These are phyloP conservation scores for Callitettix versicolor DNA, from an alignment of 1,140 invertebrate genomes.

Conservation along the genomic window DNA sequence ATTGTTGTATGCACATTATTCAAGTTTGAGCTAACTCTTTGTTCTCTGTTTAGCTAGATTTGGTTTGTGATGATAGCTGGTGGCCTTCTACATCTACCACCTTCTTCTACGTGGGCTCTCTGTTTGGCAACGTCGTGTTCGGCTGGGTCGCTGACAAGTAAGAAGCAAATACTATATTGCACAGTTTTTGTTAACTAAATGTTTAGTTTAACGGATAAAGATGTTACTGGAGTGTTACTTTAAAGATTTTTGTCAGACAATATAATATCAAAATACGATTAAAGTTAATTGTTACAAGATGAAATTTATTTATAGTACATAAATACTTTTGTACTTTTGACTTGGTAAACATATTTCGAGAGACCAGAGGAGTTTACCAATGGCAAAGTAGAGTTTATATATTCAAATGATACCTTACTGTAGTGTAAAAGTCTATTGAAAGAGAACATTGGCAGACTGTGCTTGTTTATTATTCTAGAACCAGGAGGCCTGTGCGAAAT, in stretches of 20 bases:
- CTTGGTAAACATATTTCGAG: too few species aligned
- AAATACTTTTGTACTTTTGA: too few species aligned
- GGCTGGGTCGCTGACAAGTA: constrained; percentile 51
- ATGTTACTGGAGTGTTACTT: neutral
- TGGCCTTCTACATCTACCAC: constrained; percentile 50
- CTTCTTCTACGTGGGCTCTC: constrained; percentile 55
- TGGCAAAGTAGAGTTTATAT: too few species aligned
- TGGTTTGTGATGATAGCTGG: constrained; percentile 55
- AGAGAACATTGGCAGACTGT: too few species aligned
- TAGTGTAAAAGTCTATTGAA: too few species aligned
- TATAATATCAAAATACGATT: neutral
- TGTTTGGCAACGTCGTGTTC: constrained; percentile 59
- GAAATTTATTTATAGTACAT: too few species aligned
- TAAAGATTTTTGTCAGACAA: neutral
- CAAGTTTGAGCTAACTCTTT: too few species aligned
- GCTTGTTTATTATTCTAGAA: too few species aligned
- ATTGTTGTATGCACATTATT: too few species aligned
- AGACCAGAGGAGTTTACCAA: too few species aligned
- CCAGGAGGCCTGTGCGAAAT: too few species aligned
- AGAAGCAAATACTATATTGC: neutral
- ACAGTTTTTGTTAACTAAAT: constrained; percentile 21
- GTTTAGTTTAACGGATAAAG: neutral
- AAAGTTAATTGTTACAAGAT: neutral
- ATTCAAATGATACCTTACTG: too few species aligned
- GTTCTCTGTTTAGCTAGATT: constrained; percentile 42